Evolutionary conservation across 2,113 vertebrate genomes (phyloP).

Genomic region (Apus apus): DNA sequence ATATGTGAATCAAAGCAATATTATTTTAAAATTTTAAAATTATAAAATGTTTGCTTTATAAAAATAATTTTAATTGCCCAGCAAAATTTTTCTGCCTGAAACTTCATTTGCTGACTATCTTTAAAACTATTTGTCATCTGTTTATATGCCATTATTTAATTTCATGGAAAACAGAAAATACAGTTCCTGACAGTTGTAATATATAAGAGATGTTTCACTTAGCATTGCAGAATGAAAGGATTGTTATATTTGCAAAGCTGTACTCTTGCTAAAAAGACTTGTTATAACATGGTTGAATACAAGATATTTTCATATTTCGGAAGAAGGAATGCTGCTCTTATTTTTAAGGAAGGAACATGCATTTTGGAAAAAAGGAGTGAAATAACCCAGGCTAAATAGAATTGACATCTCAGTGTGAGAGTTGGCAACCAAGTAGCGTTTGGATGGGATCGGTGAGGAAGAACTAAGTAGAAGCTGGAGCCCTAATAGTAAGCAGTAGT

Average conservation of each 20-base stretch:
- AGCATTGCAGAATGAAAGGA: background rate
- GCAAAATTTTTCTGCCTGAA: background rate
- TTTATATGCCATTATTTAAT: background rate
- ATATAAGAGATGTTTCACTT: background rate
- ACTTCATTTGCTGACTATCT: background rate
- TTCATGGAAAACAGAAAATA: background rate
- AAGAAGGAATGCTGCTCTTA: background rate
- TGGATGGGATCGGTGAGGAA: background rate
- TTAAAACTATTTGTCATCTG: background rate
- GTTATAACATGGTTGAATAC: rapidly evolving
- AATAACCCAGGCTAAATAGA: background rate
- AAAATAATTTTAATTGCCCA: background rate
- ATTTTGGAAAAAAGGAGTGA: background rate
- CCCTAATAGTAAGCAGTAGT: background rate
- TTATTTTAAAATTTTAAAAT: background rate
- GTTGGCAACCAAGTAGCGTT: background rate
- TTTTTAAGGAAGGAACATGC: background rate
- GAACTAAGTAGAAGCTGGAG: background rate
- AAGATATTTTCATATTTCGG: background rate
- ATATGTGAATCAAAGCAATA: background rate
- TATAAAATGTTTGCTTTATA: background rate
- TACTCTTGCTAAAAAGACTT: background rate
- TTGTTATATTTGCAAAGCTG: background rate
- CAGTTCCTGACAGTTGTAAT: background rate
- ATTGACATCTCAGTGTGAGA: background rate